A percentile compares a stretch with the other conserved stretches of the same genome.
phyloP scores from a whole-genome alignment of 2,113 vertebrate species.

The Polypterus senegalus region DNA sequence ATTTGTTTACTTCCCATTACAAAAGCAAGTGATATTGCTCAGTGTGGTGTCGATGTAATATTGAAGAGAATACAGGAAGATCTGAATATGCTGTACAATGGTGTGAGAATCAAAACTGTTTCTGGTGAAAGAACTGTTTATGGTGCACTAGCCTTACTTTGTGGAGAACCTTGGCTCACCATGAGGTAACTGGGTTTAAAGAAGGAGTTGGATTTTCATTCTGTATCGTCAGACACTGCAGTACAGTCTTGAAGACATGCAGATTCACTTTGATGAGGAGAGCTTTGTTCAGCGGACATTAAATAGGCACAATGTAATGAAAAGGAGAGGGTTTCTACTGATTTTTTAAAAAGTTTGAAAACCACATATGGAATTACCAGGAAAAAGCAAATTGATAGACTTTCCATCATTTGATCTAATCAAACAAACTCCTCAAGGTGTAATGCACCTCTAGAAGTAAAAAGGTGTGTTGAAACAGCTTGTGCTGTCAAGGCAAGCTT shows the following conservation, averaged over 20 bases:
- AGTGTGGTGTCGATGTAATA: conserved; percentile 14
- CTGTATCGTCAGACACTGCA: conserved; percentile 16
- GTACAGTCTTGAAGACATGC: conserved; percentile 13
- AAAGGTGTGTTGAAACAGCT: conserved; percentile 17
- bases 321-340: too few species aligned
- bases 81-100: conserved; percentile 1
- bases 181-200: conserved; percentile 19
- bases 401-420: conserved; percentile 20
- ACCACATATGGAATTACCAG: conserved; percentile 24
- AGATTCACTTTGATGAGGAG: conserved; percentile 12
- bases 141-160: conserved; percentile 8
- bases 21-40: conserved; percentile 5
- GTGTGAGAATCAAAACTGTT: conserved; percentile 5
- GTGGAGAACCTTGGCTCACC: conserved; percentile 19
- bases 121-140: conserved; percentile 1
- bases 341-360: conserved; percentile 3
- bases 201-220: conserved; percentile 15
- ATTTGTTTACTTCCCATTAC: conserved; percentile 8
- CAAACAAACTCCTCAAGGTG: conserved; percentile 19
- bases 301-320: background rate
- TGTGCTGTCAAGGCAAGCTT: conserved; percentile 12
- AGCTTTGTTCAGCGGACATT: conserved; percentile 9
- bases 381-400: conserved; percentile 18
- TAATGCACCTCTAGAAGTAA: conserved; percentile 19
- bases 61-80: background rate